These are phyloP conservation scores for Amblyraja radiata DNA, from an alignment of 2,797 vertebrate genomes.

Conservation along the genomic window DNA sequence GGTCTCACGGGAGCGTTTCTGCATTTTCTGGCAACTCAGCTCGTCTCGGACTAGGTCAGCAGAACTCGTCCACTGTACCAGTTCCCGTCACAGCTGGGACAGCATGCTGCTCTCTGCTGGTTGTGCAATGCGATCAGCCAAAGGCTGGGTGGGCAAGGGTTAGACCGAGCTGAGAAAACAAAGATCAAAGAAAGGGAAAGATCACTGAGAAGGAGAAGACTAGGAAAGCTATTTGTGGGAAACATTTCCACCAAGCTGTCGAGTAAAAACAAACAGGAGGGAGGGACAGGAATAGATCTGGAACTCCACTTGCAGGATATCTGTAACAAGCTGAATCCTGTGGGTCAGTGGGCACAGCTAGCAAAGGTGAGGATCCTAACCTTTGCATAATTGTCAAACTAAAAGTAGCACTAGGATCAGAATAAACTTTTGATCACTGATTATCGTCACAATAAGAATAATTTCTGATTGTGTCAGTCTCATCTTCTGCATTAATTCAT, in stretches of 20 bases:
- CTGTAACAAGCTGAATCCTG: not conserved
- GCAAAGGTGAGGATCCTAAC: not conserved
- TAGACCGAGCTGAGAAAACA: not conserved
- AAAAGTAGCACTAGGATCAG: not conserved
- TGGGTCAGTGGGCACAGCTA: not conserved
- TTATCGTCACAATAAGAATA: constrained; percentile 7
- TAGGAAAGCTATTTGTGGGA: not conserved
- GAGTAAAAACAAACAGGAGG: not conserved
- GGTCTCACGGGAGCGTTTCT: too few species aligned
- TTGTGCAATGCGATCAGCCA: not conserved
- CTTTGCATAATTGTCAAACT: not conserved
- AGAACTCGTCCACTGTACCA: not conserved
- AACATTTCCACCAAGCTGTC: not conserved
- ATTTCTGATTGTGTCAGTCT: not conserved
- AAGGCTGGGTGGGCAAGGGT: not conserved
- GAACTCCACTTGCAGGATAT: not conserved
- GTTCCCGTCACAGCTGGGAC: not conserved
- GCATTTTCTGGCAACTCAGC: not conserved
- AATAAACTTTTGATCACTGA: not conserved
- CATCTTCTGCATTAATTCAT: not conserved
- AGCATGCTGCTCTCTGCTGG: not conserved
- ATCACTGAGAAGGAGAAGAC: not conserved
- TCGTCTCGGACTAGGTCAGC: not conserved
- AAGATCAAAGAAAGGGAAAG: not conserved
- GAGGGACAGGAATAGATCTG: not conserved